Evolutionary conservation across 2,888 invertebrate species (phyloP).

Genomic region (Petrolisthes cinctipes): DNA sequence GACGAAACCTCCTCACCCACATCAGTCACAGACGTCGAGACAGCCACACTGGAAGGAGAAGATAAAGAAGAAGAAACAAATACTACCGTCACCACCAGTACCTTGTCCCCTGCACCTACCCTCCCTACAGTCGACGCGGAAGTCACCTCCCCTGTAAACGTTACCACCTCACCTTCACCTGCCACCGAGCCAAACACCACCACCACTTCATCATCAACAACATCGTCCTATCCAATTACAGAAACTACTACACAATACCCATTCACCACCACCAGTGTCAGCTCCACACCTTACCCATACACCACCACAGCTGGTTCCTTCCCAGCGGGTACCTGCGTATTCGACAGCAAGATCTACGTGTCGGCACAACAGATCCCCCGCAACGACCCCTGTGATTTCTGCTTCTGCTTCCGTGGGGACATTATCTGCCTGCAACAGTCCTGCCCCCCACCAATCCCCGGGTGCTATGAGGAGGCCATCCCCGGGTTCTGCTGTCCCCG

Average conservation of each 20-base stretch:
- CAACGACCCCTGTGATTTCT: constrained; percentile 95
- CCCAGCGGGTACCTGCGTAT: constrained; percentile 91
- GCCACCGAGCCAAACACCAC: background rate
- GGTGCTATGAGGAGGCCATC: constrained; percentile 92
- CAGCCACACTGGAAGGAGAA: too few relatives aligned
- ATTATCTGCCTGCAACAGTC: constrained; percentile 95
- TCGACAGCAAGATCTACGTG: constrained; percentile 91
- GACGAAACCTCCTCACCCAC: too few relatives aligned
- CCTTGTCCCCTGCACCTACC: too few relatives aligned
- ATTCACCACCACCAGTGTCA: background rate
- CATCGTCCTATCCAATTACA: background rate
- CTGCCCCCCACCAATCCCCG: constrained; percentile 92
- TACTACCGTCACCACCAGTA: too few relatives aligned
- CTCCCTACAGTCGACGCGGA: too few relatives aligned
- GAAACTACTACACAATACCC: background rate
- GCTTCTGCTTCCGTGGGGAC: constrained; percentile 96
- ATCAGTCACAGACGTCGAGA: too few relatives aligned
- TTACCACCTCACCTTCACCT: too few relatives aligned
- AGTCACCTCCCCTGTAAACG: too few relatives aligned
- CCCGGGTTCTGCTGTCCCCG: constrained; percentile 94
- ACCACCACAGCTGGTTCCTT: constrained; percentile 70
- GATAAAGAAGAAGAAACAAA: too few relatives aligned
- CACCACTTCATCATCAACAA: constrained; percentile 18
- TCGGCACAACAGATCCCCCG: constrained; percentile 95
- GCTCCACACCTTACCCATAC: constrained; percentile 45